Evolutionary conservation across 2,888 invertebrate species (phyloP), one percentile per base, ranked within the genome.

Genomic region (Trisateles emortualis): DNA sequence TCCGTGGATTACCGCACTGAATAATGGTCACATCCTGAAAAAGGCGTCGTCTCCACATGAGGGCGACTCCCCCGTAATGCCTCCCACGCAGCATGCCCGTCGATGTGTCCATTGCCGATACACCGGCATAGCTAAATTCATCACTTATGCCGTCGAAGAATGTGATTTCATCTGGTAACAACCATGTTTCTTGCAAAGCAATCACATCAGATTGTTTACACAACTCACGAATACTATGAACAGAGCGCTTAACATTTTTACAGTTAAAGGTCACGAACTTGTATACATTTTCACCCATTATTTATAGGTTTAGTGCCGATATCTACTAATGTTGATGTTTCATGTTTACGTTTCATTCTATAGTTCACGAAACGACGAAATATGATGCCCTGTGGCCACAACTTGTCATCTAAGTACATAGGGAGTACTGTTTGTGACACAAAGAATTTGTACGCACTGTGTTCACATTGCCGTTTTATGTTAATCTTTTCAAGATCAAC

Each of bases 401-500:
- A n/a, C n/a, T n/a, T n/a, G n/a, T n/a, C n/a, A n/a, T n/a, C n/a
- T n/a, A n/a, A n/a, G n/a, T n/a, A n/a, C 16, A 40, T 13, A 1
- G 0, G 8, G 26, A 19, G 3, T 47, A 14, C 36, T 32, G 9
- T 10, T 19, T 11, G 10, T 14, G 40, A 16, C 5, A 47, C 47
- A 32, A 47, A 16, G 9, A 47, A 22, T 24, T 47, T 47, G 14
- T 24, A 47, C 6, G 47, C 47, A 10, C 40, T 24, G 38, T 46
- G n/a, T 0, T 16, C 11, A n/a, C n/a, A 14, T 32, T 47, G 16
- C 30, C 14, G 39, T 9, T 19, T 39, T 13, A 39, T 32, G 4
- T 1, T 10, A 10, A 47, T 29, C 19, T 30, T 39, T 10, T 45
- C 45, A 10, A 45, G 24, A 1, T 4, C 8, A 39, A 46, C 30